Evolutionary conservation across 2,113 vertebrate species (phyloP).

Genomic region (Chrysemys picta): DNA sequence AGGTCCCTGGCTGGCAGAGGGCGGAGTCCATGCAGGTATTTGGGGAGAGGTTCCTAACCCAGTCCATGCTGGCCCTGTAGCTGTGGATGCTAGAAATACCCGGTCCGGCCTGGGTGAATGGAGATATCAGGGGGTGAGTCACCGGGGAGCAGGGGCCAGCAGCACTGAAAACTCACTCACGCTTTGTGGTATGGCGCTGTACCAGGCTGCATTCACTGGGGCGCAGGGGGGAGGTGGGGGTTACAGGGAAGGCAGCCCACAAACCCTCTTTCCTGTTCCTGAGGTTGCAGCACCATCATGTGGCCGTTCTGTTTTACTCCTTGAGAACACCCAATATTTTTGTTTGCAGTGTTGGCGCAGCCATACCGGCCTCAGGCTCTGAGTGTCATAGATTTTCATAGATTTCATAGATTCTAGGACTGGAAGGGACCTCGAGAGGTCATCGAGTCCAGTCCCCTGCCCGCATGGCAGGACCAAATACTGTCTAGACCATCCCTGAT

Average conservation of each 20-base stretch:
- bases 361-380: not conserved
- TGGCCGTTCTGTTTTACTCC: not conserved
- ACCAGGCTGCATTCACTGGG: not conserved
- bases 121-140: not conserved
- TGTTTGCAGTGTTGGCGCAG: no score
- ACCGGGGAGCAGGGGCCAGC: not conserved
- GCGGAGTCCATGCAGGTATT: not conserved
- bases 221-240: not conserved
- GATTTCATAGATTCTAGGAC: no score
- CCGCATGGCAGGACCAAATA: no score
- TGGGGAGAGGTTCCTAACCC: not conserved
- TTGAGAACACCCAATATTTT: not conserved
- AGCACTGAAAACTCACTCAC: not conserved
- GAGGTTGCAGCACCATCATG: not conserved
- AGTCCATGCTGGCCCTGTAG: not conserved
- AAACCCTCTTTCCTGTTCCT: not conserved
- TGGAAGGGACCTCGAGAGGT: no score
- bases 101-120: not conserved
- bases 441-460: no score
- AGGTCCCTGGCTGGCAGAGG: not conserved
- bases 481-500: no score
- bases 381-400: no score
- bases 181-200: not conserved
- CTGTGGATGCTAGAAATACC: not conserved
- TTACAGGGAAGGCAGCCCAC: not conserved